Percentiles rank a stretch among this genome's conserved stretches.
Evolutionary conservation across 1,140 invertebrate genomes (phyloP).

Genomic region (Aphaenogaster ashmeadi): DNA sequence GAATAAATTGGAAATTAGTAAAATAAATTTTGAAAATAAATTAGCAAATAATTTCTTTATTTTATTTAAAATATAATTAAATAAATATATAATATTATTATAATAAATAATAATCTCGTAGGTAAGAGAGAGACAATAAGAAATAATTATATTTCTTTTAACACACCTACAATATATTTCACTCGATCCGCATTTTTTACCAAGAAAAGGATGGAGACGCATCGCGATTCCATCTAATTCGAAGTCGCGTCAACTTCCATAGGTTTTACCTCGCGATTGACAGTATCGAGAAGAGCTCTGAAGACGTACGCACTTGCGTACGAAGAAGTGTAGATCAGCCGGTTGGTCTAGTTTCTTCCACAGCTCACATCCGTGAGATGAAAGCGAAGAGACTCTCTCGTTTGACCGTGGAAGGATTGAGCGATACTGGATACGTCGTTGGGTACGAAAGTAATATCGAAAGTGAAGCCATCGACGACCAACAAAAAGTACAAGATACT

Average conservation of each 20-base stretch:
- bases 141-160: neutral
- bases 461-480: slow-evolving; percentile 81
- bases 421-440: slow-evolving; percentile 83
- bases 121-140: neutral
- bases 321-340: slow-evolving; percentile 69
- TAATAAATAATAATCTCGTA: neutral
- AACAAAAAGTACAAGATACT: slow-evolving; percentile 69
- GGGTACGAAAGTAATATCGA: slow-evolving; percentile 85
- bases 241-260: neutral
- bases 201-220: neutral
- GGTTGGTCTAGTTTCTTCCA: slow-evolving; percentile 82
- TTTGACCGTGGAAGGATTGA: slow-evolving; percentile 78
- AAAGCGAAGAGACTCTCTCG: slow-evolving; percentile 84
- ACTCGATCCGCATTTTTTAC: neutral
- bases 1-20: neutral
- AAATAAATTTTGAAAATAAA: neutral
- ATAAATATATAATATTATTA: neutral
- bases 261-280: neutral
- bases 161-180: neutral
- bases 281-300: neutral
- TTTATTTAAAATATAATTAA: slow-evolving; percentile 12
- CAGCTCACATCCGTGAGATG: slow-evolving; percentile 70
- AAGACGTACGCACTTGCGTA: slow-evolving; percentile 44
- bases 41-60: neutral
- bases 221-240: neutral